A percentile compares a stretch with the other conserved stretches of the same genome.
phyloP scores from a whole-genome alignment of 2,888 invertebrate species.

The Nomada fabriciana region DNA sequence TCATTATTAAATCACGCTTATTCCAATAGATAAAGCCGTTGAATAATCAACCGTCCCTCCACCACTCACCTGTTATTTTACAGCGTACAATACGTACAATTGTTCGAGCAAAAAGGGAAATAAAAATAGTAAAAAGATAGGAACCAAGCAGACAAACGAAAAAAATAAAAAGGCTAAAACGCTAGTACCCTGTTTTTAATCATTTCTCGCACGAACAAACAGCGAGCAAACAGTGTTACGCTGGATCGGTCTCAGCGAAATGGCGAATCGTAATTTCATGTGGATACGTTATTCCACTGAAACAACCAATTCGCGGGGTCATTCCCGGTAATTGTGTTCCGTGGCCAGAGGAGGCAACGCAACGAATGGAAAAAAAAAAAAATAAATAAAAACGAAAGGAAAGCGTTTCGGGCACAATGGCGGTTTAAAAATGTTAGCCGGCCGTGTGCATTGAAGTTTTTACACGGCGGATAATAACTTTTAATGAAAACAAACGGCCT shows the following conservation, averaged over 20 bases:
- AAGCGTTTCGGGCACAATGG: constrained; percentile 60
- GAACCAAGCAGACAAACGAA: neutral
- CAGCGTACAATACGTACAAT: neutral
- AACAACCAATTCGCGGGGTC: constrained; percentile 59
- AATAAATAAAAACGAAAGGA: neutral
- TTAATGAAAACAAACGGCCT: constrained; percentile 70
- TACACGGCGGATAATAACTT: constrained; percentile 68
- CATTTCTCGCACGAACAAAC: constrained; percentile 19
- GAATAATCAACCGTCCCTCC: too few relatives aligned
- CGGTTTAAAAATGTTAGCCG: constrained; percentile 62
- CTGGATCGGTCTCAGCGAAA: constrained; percentile 35
- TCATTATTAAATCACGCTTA: too few relatives aligned
- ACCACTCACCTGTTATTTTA: too few relatives aligned
- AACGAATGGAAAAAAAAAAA: neutral
- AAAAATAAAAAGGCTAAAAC: neutral
- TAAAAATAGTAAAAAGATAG: neutral
- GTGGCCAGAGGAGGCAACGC: constrained; percentile 7
- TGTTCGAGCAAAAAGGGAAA: too few relatives aligned
- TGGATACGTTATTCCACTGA: constrained; percentile 56
- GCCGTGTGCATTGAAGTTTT: constrained; percentile 62
- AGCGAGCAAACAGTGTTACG: constrained; percentile 22
- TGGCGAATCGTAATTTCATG: constrained; percentile 59
- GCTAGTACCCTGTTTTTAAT: neutral
- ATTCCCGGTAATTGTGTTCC: constrained; percentile 57
- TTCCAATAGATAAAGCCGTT: too few relatives aligned